Base-by-base conservation (phyloP, 2,888 invertebrate species). In the Calephelis perditalis region DNA sequence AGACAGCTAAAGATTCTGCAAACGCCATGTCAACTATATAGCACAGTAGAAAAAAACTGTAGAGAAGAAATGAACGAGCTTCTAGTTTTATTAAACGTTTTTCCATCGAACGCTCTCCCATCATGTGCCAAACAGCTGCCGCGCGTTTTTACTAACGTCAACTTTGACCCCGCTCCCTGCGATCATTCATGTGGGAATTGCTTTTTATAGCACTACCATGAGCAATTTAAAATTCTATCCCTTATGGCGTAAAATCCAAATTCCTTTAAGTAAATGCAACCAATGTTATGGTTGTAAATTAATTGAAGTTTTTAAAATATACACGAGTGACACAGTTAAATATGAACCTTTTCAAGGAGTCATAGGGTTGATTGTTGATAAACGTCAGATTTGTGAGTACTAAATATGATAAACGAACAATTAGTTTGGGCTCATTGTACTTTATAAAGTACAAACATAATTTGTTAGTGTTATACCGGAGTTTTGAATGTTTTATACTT, bases 141-240 rank as follows among this genome's bases (percentile, higher is more conserved):
- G 80, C 75, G 74, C 73, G 77, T 77, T 74, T 78, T 88, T 89
- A 88, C 86, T 85, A 86, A 82, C 79, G 79, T 79, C 80, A 87
- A 84, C 84, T 87, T 81, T 88, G 87, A 88, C 87, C 87, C 87
- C 87, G 81, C 86, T 84, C 81, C 78, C 77, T 74, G 70, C 82
- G 82, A 87, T 86, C 84, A 81, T 78, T 87, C 88, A 86, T 88
- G 82, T 86, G 88, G 85, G 87, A 88, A 88, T 84, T 77, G 75
- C 73, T 78, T 82, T 81, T 79, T 79, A 75, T 73, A 70, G 67
- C 67, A 75, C 26, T 73, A 70, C 68, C 67, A 74, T 69, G 71
- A 67, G 74, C 75, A 79, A 79, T 81, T 81, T 80, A 70, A 74
- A 77, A 75, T 80, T 73, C 78, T 78, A 75, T 69, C 57, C 56